phyloP scores from a whole-genome alignment of 2,888 invertebrate genomes.

The Leptinotarsa juncta region DNA sequence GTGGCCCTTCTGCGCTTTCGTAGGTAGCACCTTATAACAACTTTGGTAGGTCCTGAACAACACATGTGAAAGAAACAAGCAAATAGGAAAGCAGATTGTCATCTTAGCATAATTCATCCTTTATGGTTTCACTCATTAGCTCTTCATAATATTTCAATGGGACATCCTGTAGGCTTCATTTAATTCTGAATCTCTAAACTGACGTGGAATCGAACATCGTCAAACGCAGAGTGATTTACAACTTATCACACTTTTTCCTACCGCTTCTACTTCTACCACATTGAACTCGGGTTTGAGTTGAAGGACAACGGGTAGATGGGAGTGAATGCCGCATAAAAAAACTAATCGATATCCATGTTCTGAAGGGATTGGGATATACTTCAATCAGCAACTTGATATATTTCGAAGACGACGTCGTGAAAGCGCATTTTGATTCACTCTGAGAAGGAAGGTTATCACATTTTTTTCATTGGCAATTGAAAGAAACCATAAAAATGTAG shows the following conservation, averaged over 20 bases:
- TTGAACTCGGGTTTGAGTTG: slow-evolving; percentile 6
- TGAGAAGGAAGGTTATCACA: background rate
- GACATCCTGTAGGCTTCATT: no score
- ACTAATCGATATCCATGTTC: slow-evolving; percentile 10
- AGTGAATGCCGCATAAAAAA: slow-evolving; percentile 6
- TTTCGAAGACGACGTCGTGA: background rate
- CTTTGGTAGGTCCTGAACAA: no score
- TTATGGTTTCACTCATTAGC: no score
- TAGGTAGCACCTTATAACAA: no score
- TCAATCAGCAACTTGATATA: slow-evolving; percentile 8
- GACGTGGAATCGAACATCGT: no score
- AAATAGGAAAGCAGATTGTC: no score
- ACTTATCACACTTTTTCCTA: background rate
- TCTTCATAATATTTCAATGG: no score
- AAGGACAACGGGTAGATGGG: slow-evolving; percentile 6
- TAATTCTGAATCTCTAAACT: no score
- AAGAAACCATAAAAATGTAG: background rate
- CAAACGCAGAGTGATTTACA: background rate
- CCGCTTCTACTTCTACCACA: background rate
- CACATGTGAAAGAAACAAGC: no score
- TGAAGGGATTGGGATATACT: background rate
- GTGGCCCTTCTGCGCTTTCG: no score
- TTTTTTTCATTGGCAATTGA: background rate
- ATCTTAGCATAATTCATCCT: no score
- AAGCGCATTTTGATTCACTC: background rate